Evolutionary conservation across 2,113 vertebrate species (phyloP), one percentile per base, ranked within the genome.

Genomic region (Guaruba guarouba): DNA sequence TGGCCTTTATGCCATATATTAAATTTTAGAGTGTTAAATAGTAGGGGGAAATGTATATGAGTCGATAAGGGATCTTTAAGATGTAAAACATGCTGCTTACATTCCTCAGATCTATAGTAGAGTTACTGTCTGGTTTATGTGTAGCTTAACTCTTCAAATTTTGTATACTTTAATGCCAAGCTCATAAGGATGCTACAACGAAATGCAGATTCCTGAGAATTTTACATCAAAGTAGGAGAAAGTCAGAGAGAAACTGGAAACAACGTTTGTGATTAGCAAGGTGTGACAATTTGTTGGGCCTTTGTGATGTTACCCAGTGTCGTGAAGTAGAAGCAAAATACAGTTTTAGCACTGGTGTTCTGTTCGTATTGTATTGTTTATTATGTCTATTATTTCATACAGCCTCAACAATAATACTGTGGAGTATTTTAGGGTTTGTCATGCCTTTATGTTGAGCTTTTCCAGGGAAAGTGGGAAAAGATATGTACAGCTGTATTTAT

Each of bases 11-110:
- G 46, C 69, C 63, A n/a, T 83, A 59, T 91, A 93, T 95, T 91
- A 95, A 93, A 93, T 48, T 83, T 48, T 37, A 14, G 61, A 83
- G 73, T 88, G 90, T 93, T 93, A 96, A 93, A 88, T 90, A 92
- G 77, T 88, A 95, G 85, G 31, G 10, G 55, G 37, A 92, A 93
- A 94, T 37, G 61, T 84, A 67, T 78, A 52, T 73, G 62, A 92
- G 66, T 75, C 1, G 10, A 88, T 92, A 96, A 95, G 80, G 81
- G 61, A 90, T 92, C 86, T 96, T 94, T 82, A 93, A 57, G 92
- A 95, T 73, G 90, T 93, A 93, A 96, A 96, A 68, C 62, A 88
- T 4, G 1, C 61, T 82, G 61, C 52, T 69, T 96, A 69, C 0
- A 0, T 62, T 92, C 73, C 62, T 75, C 80, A 82, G 49, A 91